Evolutionary conservation across 2,888 invertebrate species (phyloP).

Genomic region (Geophilus truncorum): DNA sequence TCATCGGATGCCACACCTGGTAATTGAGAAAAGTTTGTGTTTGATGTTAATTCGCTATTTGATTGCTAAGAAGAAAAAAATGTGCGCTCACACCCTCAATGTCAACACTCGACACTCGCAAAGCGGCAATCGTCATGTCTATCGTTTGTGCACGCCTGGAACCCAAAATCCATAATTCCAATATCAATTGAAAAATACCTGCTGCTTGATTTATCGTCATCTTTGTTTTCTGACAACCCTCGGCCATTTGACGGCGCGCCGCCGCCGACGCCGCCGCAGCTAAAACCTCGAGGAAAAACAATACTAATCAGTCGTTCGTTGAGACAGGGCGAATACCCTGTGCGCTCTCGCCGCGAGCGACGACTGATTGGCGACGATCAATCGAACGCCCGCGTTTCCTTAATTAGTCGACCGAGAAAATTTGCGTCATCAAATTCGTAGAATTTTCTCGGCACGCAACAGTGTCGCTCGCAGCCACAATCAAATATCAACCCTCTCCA

Average conservation of each 20-base stretch:
- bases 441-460: constrained; percentile 8
- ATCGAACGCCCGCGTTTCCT: constrained; percentile 15
- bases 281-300: not conserved
- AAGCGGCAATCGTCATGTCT: too few relatives aligned
- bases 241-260: not conserved
- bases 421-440: constrained; percentile 15
- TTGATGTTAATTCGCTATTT: not conserved
- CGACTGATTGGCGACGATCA: constrained; percentile 20
- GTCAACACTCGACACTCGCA: not conserved
- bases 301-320: not conserved
- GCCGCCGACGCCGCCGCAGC: not conserved
- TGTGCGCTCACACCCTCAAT: not conserved
- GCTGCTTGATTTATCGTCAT: not conserved
- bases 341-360: not conserved
- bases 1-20: constrained; percentile 15
- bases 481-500: not conserved
- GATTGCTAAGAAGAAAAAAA: not conserved
- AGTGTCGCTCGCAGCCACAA: not conserved
- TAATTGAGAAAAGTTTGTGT: not conserved
- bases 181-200: constrained; percentile 13
- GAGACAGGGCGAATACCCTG: constrained; percentile 1
- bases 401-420: constrained; percentile 16
- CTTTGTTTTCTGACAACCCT: not conserved
- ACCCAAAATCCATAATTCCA: not conserved
- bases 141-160: not conserved